Base-by-base conservation (phyloP, 1,140 invertebrate species). In the Drosophila nigrodunni region DNA sequence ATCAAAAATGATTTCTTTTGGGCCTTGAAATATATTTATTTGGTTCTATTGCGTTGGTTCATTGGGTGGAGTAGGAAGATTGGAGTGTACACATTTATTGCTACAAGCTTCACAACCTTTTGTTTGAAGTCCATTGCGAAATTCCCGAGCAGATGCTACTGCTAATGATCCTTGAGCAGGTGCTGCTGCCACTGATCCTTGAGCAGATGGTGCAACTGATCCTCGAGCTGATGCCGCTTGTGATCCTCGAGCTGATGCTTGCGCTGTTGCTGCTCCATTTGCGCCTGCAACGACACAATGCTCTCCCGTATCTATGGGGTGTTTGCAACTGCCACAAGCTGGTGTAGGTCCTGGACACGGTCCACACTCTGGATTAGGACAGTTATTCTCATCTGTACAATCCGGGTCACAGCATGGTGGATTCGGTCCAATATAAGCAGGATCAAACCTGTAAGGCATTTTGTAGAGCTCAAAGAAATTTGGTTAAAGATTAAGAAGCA, bases 361-460 rank as follows among this genome's bases (percentile, higher is more conserved):
- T 7, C 68, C 77, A 15, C 80, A 83, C 44, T 68, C 66, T 15
- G 77, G 59, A 55, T 65, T 70, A 8, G 37, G 52, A 25, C 81
- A 80, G 8, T 74, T 35, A 0, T 35, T 55, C 11, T 57, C 77
- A 15, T 41, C 66, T 0, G n/a, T 13, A 34, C 82, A 86, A 4
- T 88, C 66, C 34, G 73, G 43, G 68, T 87, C 79, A 57, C 83
- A 88, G 59, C 83, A 82, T 7, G 82, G 82, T 2, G 82, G 83
- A 65, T 68, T 37, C 43, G 79, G 79, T 11, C 83, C 82, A 64
- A 88, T 87, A 25, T 87, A 82, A 39, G 60, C 83, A 15, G 82
- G 82, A 82, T 87, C 88, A 41, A 87, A 87, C 30, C 82, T 59
- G 68, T 58, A 68, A 21, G 76, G 50, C 82, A 87, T 86, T 41